Evolutionary conservation across 2,797 vertebrate genomes (phyloP), one percentile per base, ranked within the genome.

Genomic region (Gallirallus australis): DNA sequence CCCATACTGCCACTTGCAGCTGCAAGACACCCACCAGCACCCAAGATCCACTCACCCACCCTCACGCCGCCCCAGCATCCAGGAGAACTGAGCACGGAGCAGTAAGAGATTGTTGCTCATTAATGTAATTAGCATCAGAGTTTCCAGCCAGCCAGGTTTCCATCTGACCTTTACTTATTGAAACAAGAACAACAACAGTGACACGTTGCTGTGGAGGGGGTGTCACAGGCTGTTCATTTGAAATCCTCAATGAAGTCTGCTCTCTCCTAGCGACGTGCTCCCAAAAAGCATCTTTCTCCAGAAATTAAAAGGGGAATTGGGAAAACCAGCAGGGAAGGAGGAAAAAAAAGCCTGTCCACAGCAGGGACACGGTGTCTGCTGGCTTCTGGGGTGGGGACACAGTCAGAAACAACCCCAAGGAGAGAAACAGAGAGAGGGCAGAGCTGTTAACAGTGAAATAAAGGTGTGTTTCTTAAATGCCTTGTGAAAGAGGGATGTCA

Each of bases 71-170:
- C 21, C 42, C 0, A 1, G 42, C 10, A 39, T 39, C 35, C 9
- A 4, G 19, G 45, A 84, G 35, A 52, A 20, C 1, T 0, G 7
- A 57, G 60, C 53, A 33, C 0, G 9, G 30, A 88, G 53, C 65
- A 81, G 57, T 9, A 48, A 93, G 30, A 86, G 77, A 48, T 12
- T 75, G 71, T 21, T 52, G 28, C 87, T 96, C 84, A 33, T 96
- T 92, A 96, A 53, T 13, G 59, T 84, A 96, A 96, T 92, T 91
- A 89, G 68, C 71, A 73, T 84, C 89, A 94, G 78, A 18, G 17
- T 70, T 64, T 57, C 42, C 39, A 84, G 84, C 15, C 15, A 6
- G 66, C 25, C 7, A 2, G 66, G 89, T 63, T 92, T 72, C 56
- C 8, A 3, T 40, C 31, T 92, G 89, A 94, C 94, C 91, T 96